Evolutionary conservation across 92 coral and sea anemone species (phyloP), one percentile per base, ranked within the genome.

Genomic region (Siderastrea siderea): DNA sequence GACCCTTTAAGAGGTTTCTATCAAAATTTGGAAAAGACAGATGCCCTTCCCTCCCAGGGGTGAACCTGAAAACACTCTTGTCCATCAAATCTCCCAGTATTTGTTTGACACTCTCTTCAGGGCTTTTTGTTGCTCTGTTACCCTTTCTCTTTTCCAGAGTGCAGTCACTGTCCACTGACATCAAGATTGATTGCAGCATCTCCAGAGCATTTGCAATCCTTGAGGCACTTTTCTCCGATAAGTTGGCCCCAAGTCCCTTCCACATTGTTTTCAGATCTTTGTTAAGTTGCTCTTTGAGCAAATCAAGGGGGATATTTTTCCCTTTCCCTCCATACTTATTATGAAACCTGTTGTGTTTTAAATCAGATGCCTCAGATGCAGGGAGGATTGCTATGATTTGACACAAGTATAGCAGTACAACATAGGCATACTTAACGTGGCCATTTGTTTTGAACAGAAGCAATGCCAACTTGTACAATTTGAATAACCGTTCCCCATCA

Each of bases 161-260:
- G 45, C 90, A 74, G 58, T 90, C 93, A 17, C 58, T 61, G 50
- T 90, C 93, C 48, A 63, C 64, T 43, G 87, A 70, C 38, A 26
- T 26, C 38, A 26, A 26, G 38, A 26, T 26, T 26, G 38, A 26
- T 26, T 26, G 38, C 38, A 26, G 38, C 38, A 26, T 26, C 0
- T 91, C 88, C 50, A 79, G 52, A 17, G 87, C 61, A 15, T 76
- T 72, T 64, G 94, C 88, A 45, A 76, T 76, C 1, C 94, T 50
- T 6, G 44, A 43, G 6, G 94, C 94, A 86, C 74, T 86, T 46
- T 19, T 4, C 60, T 91, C 94, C 49, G 58, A 77, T 1, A 91
- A 68, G 54, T 91, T 91, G 0, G 94, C 61, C 0, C 94, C 94
- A 15, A 91, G 77, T 61, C 91, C 71, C 17, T 84, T 47, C 94